These are phyloP conservation scores for Kryptolebias ocellatus DNA, from an alignment of 2,797 vertebrate genomes.

Conservation along the genomic window DNA sequence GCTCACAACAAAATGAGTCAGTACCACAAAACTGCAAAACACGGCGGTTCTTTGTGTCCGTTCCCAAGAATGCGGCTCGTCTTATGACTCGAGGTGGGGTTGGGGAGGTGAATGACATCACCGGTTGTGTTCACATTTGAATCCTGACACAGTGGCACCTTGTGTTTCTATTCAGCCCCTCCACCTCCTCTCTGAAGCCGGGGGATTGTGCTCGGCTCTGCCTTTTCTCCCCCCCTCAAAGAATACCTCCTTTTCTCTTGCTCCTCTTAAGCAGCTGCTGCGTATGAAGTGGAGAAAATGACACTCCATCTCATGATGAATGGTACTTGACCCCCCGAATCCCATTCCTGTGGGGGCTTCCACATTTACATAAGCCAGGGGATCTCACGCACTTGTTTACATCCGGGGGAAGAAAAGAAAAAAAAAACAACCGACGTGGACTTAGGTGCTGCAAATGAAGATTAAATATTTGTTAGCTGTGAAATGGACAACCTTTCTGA, in stretches of 20 bases:
- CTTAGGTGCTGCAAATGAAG: slow-evolving; percentile 80
- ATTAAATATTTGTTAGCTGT: slow-evolving; percentile 79
- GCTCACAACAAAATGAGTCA: slow-evolving; percentile 90
- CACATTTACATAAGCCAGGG: slow-evolving; percentile 89
- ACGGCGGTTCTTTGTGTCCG: slow-evolving; percentile 89
- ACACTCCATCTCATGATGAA: slow-evolving; percentile 98
- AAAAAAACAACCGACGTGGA: slow-evolving; percentile 3
- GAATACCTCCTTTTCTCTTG: slow-evolving; percentile 90
- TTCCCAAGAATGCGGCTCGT: slow-evolving; percentile 91
- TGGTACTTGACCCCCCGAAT: slow-evolving; percentile 92
- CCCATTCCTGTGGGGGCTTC: slow-evolving; percentile 85
- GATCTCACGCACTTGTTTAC: slow-evolving; percentile 73
- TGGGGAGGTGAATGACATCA: slow-evolving; percentile 90
- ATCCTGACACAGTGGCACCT: slow-evolving; percentile 96
- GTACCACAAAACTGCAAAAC: slow-evolving; percentile 87
- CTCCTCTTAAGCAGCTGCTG: slow-evolving; percentile 75
- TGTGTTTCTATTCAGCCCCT: slow-evolving; percentile 86
- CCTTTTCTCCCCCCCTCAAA: slow-evolving; percentile 83
- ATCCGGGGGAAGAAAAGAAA: neutral
- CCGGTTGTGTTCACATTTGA: slow-evolving; percentile 88
- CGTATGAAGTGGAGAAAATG: slow-evolving; percentile 90
- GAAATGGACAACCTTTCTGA: slow-evolving; percentile 70
- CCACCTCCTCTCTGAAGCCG: slow-evolving; percentile 80
- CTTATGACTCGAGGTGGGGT: slow-evolving; percentile 94
- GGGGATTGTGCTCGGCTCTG: slow-evolving; percentile 85